Conservation (phyloP, 2,888 invertebrate species). For the Timema cristinae region DNA sequence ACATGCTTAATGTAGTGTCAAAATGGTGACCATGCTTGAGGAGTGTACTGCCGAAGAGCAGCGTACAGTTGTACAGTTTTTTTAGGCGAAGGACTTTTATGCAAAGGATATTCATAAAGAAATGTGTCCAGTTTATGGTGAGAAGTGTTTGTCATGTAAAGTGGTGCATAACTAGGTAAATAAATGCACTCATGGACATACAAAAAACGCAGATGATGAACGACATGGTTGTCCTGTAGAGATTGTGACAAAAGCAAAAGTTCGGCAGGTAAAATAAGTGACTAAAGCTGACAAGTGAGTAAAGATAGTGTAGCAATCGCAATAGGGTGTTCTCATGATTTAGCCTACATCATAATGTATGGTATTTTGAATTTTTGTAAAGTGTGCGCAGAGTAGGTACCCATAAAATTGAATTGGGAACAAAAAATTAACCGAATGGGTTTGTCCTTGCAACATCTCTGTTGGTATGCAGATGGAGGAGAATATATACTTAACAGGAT, state of each 20-base stretch:
- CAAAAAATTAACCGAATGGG: background rate
- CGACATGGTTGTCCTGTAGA: background rate
- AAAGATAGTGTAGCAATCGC: background rate
- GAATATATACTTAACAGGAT: no score
- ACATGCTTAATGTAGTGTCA: no score
- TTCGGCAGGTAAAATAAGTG: background rate
- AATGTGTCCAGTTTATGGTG: conserved; percentile 1
- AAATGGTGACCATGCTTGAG: no score
- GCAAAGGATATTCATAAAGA: conserved; percentile 12
- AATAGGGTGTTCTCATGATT: conserved; percentile 2
- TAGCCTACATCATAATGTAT: no score
- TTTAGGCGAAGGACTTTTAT: no score
- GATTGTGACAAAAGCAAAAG: conserved; percentile 5
- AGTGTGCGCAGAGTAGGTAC: background rate
- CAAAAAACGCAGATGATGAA: background rate
- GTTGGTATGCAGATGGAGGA: no score
- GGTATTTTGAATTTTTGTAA: no score
- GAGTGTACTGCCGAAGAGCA: no score
- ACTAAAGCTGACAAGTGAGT: background rate
- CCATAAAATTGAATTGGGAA: background rate
- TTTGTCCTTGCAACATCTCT: background rate
- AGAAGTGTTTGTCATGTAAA: background rate
- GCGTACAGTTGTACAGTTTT: no score
- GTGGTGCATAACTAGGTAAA: background rate
- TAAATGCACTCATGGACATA: background rate